Base-by-base conservation (phyloP, 2,113 vertebrate genomes). In the Morone chrysops region DNA sequence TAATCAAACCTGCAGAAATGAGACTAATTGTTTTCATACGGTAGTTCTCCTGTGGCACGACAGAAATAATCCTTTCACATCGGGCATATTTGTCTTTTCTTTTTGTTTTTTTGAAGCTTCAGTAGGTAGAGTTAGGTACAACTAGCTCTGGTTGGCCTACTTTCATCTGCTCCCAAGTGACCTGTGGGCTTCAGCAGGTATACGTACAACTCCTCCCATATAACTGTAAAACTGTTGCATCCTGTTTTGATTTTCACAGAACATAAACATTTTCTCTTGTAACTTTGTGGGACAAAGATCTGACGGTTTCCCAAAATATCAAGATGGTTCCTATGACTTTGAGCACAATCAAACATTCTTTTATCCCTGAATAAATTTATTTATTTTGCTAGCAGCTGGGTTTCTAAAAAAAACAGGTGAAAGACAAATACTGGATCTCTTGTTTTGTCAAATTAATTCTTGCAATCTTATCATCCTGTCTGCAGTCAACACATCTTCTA, bases 21-120 rank as follows among this genome's bases (percentile, higher is more conserved):
- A 91, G 91, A 93, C 92, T 94, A 94, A 94, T 93, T 94, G 93
- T 94, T 93, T 92, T 92, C 81, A 51, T 72, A 47, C 69, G 14
- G 74, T 59, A 2, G 79, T 57, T 85, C 91, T 92, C 90, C 51
- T 60, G 88, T 82, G 91, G 88, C 51, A 8, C 2, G 82, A 87
- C 90, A 71, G 84, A 84, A 93, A 91, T 88, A 90, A 88, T 89
- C 87, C 78, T 60, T 80, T 72, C 75, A 81, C 51, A 75, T 84
- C 22, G 14, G 40, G 36, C 60, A 25, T 66, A 20, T 36, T 71
- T 72, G 56, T 50, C 0, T 6, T 22, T 47, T 18, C 63, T 45
- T 56, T 71, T 47, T 53, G 38, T 17, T 51, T 53, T 62, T 63
- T 57, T 25, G n/a, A 11, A 43, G 31, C 71, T 71, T 78, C 57